phyloP scores from a whole-genome alignment of 2,888 invertebrate genomes.

The Latrodectus hesperus region DNA sequence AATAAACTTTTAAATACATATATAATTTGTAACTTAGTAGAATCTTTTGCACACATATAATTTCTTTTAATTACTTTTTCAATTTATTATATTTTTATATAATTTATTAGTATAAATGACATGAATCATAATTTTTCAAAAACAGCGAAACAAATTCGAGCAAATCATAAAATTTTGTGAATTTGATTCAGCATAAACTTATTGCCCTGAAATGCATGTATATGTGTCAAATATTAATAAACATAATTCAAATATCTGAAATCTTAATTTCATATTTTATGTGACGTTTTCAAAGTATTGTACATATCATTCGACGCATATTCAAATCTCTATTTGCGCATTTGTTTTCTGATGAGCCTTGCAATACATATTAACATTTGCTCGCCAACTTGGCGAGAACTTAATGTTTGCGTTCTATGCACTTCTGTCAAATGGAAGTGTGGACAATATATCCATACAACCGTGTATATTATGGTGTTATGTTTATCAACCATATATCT shows the following conservation, averaged over 20 bases:
- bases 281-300: conserved; percentile 64
- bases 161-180: not conserved
- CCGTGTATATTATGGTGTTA: conserved; percentile 45
- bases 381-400: not conserved
- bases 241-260: not conserved
- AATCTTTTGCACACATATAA: too few relatives aligned
- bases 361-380: not conserved
- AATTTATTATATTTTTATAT: too few relatives aligned
- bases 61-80: too few relatives aligned
- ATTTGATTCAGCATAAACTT: conserved; percentile 25
- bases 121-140: too few relatives aligned
- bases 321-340: conserved; percentile 6
- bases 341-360: not conserved
- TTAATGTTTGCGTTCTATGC: conserved; percentile 8
- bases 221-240: not conserved
- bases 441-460: conserved; percentile 27
- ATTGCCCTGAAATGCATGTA: not conserved
- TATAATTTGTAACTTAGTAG: too few relatives aligned
- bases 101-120: too few relatives aligned
- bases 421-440: conserved; percentile 6
- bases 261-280: not conserved
- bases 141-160: too few relatives aligned
- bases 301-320: conserved; percentile 57
- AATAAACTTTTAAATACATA: too few relatives aligned
- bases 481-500: conserved; percentile 32